These are phyloP conservation scores for Semnornis frantzii DNA, from an alignment of 2,113 vertebrate species.

Conservation along the genomic window DNA sequence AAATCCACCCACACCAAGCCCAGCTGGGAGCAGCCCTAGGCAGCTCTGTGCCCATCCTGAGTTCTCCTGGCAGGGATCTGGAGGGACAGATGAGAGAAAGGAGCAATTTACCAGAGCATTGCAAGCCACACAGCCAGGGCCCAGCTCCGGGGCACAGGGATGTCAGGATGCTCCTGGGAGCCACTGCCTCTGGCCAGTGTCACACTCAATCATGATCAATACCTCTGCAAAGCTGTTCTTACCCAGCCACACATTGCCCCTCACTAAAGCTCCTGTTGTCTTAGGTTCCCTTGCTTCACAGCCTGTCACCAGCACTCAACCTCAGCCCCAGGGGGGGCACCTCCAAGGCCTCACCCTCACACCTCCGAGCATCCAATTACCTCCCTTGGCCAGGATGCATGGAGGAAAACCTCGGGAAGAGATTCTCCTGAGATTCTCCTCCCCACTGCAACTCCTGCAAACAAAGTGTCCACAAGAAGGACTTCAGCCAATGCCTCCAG, in stretches of 20 bases:
- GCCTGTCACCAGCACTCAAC: not conserved
- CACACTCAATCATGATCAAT: not conserved
- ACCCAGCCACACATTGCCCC: fast-evolving
- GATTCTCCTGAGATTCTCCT: not conserved
- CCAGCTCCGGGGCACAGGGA: not conserved
- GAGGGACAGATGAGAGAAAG: not conserved
- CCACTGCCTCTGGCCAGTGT: not conserved
- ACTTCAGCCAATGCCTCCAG: not conserved
- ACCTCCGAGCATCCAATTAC: too few species aligned
- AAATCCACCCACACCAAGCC: fast-evolving
- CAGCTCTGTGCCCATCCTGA: not conserved
- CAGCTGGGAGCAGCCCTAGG: not conserved
- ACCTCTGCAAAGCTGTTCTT: not conserved
- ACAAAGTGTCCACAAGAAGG: fast-evolving
- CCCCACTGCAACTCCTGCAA: not conserved
- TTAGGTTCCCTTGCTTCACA: not conserved
- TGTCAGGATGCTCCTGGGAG: not conserved
- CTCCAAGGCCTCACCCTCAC: not conserved
- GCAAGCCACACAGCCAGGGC: not conserved
- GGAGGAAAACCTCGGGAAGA: not conserved
- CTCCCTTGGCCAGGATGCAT: fast-evolving
- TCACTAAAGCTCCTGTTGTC: not conserved
- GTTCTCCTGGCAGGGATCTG: not conserved
- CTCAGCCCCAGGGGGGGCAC: not conserved
- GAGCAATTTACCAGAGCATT: not conserved